These are phyloP conservation scores for Leptinotarsa undecemlineata DNA, from an alignment of 1,140 invertebrate species.

Conservation along the genomic window DNA sequence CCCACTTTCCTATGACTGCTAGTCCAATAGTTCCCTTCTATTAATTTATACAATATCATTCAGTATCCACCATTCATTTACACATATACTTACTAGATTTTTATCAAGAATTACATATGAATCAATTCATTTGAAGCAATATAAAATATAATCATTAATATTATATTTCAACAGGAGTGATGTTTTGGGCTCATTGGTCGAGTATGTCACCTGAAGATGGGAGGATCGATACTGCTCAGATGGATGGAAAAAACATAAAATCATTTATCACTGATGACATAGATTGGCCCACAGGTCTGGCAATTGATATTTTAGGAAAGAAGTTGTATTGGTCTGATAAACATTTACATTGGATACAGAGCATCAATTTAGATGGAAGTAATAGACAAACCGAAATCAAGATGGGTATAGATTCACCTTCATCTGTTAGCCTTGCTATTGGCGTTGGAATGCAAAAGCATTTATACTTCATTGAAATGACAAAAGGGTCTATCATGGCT, in stretches of 20 bases:
- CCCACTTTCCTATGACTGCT: too few relatives aligned
- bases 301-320: constrained; percentile 77
- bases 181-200: constrained; percentile 85
- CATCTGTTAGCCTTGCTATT: constrained; percentile 76
- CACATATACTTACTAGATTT: too few relatives aligned
- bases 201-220: constrained; percentile 57
- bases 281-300: constrained; percentile 85
- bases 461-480: constrained; percentile 76
- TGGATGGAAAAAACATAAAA: constrained; percentile 76
- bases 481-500: constrained; percentile 62
- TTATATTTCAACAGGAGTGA: constrained; percentile 50
- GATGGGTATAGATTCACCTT: constrained; percentile 68
- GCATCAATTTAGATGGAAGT: constrained; percentile 72
- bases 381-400: constrained; percentile 66
- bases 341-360: constrained; percentile 74
- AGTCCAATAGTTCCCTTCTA: too few relatives aligned
- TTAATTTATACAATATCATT: too few relatives aligned
- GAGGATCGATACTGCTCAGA: constrained; percentile 71
- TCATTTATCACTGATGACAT: constrained; percentile 63
- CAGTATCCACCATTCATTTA: too few relatives aligned
- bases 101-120: too few relatives aligned
- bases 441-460: constrained; percentile 55
- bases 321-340: constrained; percentile 79
- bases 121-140: too few relatives aligned
- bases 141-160: too few relatives aligned